Base-by-base conservation (phyloP, 2,888 invertebrate species). In the Chironomus tentans region DNA sequence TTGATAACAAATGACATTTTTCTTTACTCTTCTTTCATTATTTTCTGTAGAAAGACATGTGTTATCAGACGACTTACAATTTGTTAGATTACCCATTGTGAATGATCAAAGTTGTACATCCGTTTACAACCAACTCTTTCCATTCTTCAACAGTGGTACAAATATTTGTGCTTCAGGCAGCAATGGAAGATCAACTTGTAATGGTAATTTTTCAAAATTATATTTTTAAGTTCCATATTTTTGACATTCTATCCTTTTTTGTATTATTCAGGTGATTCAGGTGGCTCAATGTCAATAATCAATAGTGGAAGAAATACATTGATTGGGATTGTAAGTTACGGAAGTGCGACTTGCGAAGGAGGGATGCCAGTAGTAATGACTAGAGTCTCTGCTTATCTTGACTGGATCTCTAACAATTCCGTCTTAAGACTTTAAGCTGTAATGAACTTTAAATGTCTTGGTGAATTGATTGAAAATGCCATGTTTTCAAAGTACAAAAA, bases 291-390 rank as follows among this genome's bases (percentile, higher is more conserved):
- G 56, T 15, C 48, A 24, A 13, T 69, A 6, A 46, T 2, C 0
- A 3, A 38, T 0, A 24, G 38, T n/a, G 61, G 76, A 5, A 28
- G 18, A 21, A 15, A 22, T 47, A 56, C 69, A 6, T 10, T 76
- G 3, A 69, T 69, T 56, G 76, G 76, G 0, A 38, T 76, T 68
- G 76, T 76, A 1, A 56, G 56, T 13, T 76, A 56, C 18, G 76
- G 76, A 15, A 48, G 65, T 62, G n/a, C 38, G 3, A 50, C 56
- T 13, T 76, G 76, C 12, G 69, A 76, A 21, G 48, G 68, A n/a
- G 76, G 76, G 1, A 15, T 50, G 24, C 76, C 76, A 18, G 65
- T 48, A 4, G 76, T 47, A 2, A 50, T 69, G 50, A 56, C 69
- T 18, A 12, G 76, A 13, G 68, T 76, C 10, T 22, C 76, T 28